Evolutionary conservation across 2,797 vertebrate genomes (phyloP), one percentile per base, ranked within the genome.

Genomic region (Poecilia picta): DNA sequence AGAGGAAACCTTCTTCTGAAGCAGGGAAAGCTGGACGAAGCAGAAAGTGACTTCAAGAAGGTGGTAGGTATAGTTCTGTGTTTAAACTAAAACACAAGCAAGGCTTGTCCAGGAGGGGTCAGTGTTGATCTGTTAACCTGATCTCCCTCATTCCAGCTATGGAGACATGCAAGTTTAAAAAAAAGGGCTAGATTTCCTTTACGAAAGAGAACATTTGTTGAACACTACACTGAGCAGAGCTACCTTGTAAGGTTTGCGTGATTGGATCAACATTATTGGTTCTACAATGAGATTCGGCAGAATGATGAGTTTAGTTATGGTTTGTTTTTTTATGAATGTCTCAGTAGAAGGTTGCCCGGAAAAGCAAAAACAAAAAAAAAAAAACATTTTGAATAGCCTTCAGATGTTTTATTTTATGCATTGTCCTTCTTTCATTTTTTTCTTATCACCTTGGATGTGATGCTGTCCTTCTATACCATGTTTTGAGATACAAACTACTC

Each of bases 1-100:
- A 96, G 98, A 90, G 98, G 97, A 82, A 97, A 97, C 18, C 94
- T 99, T 12, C 86, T 98, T 36, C 94, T 99, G 80, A 99, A 99
- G 89, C 98, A 98, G 84, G 98, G 98, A 36, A 98, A 95, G 85
- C 95, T 99, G 1, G 97, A 98, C 85, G 98, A 99, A 92, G 98
- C 98, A 8, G 97, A 98, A 90, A 96, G 95, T 46, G 98, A 99
- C 93, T 99, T 98, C 57, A 98, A 97, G 91, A 98, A 95, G 83
- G 98, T 99, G 96, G 98, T 99, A 80, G 91, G 94, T 90, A 49
- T 0, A 39, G 8, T 20, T 12, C 1, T 28, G 31, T 3, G 13
- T 68, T 84, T 53, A 28, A 83, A 70, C 8, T 8, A 36, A 36
- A 41, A 68, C 36, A 23, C 12, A 74, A 41, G 39, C 33, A 77